These are phyloP conservation scores for Archocentrus centrarchus DNA, from an alignment of 2,113 vertebrate genomes.

Conservation along the genomic window DNA sequence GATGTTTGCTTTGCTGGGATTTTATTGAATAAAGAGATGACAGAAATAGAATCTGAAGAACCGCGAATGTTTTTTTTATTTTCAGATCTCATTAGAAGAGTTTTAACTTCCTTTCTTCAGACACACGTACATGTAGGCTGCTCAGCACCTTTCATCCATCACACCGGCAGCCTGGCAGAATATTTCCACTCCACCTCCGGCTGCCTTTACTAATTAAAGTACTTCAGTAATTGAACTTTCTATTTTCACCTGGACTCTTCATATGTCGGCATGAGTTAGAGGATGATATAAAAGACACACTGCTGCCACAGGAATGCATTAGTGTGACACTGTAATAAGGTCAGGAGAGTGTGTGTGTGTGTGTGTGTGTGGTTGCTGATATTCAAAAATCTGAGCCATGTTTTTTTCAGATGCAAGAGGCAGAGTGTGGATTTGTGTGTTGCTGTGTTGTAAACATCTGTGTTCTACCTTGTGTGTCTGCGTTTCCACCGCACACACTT, in stretches of 20 bases:
- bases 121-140: neutral
- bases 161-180: conserved; percentile 35
- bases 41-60: neutral
- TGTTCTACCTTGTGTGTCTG: neutral
- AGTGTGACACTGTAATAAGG: conserved; percentile 22
- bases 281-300: conserved; percentile 1
- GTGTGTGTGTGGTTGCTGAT: neutral
- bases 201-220: conserved; percentile 54
- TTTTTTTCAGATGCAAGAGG: neutral
- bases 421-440: neutral
- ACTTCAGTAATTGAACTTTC: conserved; percentile 56
- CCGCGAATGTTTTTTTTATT: neutral
- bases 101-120: neutral
- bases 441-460: neutral
- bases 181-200: conserved; percentile 29
- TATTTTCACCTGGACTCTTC: conserved; percentile 46
- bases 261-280: neutral
- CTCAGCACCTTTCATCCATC: conserved; percentile 55
- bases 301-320: neutral
- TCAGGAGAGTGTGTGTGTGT: neutral
- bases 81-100: neutral
- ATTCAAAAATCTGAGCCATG: neutral
- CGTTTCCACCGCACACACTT: neutral
- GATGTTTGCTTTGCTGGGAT: neutral
- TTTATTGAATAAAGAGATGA: neutral